These are phyloP conservation scores for Epizoanthus scotinus DNA, from an alignment of 92 coral and sea anemone genomes.

Conservation along the genomic window DNA sequence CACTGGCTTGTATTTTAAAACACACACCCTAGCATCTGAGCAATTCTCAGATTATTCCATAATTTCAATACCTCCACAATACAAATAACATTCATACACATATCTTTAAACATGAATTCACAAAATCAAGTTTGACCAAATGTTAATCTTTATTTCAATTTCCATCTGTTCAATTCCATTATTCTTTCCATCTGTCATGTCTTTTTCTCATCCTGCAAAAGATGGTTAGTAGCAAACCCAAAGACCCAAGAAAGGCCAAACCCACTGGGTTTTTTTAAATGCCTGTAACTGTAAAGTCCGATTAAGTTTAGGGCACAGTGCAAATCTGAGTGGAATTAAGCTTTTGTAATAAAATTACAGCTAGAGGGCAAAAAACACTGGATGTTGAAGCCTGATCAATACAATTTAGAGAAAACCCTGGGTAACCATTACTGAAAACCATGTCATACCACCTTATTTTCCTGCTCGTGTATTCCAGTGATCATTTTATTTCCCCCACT, in stretches of 20 bases:
- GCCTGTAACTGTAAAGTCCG: too few species aligned
- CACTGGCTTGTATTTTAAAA: too few species aligned
- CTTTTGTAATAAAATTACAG: too few species aligned
- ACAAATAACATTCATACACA: too few species aligned
- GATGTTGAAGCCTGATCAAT: not conserved
- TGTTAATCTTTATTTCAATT: not conserved
- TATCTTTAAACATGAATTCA: too few species aligned
- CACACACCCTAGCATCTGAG: too few species aligned
- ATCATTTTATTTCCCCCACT: constrained; percentile 23
- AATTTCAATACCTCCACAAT: too few species aligned
- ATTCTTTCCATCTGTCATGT: too few species aligned
- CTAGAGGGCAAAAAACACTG: not conserved
- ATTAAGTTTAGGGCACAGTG: too few species aligned
- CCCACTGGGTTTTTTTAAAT: not conserved
- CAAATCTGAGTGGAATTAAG: too few species aligned
- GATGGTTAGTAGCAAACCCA: constrained; percentile 13
- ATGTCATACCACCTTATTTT: constrained; percentile 33
- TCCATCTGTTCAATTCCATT: not conserved
- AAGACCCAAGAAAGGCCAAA: not conserved
- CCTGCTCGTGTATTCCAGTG: constrained; percentile 26
- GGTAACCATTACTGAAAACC: constrained; percentile 8
- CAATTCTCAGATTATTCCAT: too few species aligned
- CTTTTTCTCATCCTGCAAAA: constrained; percentile 22
- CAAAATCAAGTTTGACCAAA: not conserved
- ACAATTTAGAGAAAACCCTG: not conserved